Evolutionary conservation across 2,888 invertebrate species (phyloP), one percentile per base, ranked within the genome.

Genomic region (Brachylomia viminalis): DNA sequence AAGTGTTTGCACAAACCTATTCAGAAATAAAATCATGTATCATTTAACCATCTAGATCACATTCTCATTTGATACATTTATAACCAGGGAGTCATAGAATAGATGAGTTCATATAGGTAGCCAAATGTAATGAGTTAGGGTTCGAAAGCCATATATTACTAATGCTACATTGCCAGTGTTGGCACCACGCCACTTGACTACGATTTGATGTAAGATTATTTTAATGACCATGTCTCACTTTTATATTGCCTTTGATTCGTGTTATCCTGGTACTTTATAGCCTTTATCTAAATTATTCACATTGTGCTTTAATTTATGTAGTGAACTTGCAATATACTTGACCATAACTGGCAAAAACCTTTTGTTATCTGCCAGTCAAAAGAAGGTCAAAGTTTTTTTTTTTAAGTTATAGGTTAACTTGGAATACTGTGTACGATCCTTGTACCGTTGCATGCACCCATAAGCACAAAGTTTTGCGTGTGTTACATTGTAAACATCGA

Each of bases 191-290:
- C 80, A 80, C 78, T 65, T 66, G 49, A 71, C 47, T 49, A 49
- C 67, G 27, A 38, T 68, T 79, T 79, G 27, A 83, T 72, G n/a
- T 84, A 47, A 72, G 66, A 79, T 72, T 66, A 58, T 84, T 84
- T 54, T 62, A 80, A 80, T 79, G 23, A 84, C 33, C 27, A 49
- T 66, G 61, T 66, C 59, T 71, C 61, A 65, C n/a, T 64, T 79
- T 64, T 79, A 70, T 49, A 79, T 42, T 59, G 56, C 23, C 58
- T 54, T 30, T 15, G 45, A 64, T 78, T 84, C 38, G 65, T 83
- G 79, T 54, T 68, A 30, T 64, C 69, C 58, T 79, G 62, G 71
- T 80, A 61, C 10, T 79, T 70, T 64, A 58, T 42, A 47, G 20
- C 2, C 17, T 30, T 42, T 15, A 30, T 56, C 13, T n/a, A 15